These are phyloP conservation scores for Speoplatyrhinus poulsoni DNA, from an alignment of 2,113 vertebrate species.

Conservation along the genomic window DNA sequence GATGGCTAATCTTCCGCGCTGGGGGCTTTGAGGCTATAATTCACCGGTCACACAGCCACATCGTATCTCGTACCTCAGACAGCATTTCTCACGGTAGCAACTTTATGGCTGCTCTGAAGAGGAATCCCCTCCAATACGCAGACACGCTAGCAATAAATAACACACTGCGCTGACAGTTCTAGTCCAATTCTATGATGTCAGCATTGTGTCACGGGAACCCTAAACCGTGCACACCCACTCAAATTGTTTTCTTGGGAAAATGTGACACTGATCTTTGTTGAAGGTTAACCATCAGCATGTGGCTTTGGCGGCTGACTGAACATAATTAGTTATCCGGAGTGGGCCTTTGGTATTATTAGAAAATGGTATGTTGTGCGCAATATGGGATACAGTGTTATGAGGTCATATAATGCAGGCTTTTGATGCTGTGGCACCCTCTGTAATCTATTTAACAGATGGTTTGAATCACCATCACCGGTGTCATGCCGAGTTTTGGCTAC, in stretches of 20 bases:
- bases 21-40: constrained; percentile 45
- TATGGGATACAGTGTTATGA: constrained; percentile 50
- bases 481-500: constrained; percentile 40
- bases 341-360: constrained; percentile 31
- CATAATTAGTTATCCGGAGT: constrained; percentile 42
- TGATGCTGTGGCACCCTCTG: constrained; percentile 46
- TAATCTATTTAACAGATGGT: constrained; percentile 56
- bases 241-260: constrained; percentile 20
- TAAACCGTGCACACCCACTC: constrained; percentile 19
- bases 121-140: constrained; percentile 20
- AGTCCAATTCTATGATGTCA: constrained; percentile 41
- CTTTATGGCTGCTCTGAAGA: constrained; percentile 12
- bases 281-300: constrained; percentile 42
- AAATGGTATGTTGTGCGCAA: constrained; percentile 31
- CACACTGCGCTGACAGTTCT: constrained; percentile 33
- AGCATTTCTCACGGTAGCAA: constrained; percentile 44
- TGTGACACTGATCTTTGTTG: constrained; percentile 24
- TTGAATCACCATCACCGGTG: constrained; percentile 51
- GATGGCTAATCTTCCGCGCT: constrained; percentile 56
- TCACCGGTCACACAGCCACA: constrained; percentile 41
- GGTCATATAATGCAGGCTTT: constrained; percentile 60
- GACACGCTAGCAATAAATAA: constrained; percentile 34
- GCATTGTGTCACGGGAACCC: constrained; percentile 20
- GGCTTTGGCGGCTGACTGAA: constrained; percentile 35
- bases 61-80: constrained; percentile 19